Conservation (phyloP, 1,140 invertebrate species). For the Sinonovacula constricta region DNA sequence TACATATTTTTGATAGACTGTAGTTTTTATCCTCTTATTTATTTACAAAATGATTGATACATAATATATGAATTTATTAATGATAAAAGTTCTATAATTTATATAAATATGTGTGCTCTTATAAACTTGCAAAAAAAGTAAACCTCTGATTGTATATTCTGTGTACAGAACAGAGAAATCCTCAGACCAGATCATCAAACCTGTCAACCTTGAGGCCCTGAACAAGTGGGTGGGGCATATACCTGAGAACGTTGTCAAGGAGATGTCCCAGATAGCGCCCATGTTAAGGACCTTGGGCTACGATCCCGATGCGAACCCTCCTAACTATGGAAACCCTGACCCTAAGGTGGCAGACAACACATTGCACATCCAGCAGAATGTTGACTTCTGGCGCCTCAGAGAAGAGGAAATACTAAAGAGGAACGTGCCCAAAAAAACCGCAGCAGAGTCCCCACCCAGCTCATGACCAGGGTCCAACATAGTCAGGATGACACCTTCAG, state of each 20-base stretch:
- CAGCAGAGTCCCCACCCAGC: no score
- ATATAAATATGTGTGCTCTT: no score
- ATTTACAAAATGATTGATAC: no score
- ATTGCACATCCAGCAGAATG: slow-evolving; percentile 78
- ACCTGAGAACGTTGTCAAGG: slow-evolving; percentile 92
- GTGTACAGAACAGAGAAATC: slow-evolving; percentile 98
- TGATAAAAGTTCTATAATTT: no score
- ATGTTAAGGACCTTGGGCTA: slow-evolving; percentile 94
- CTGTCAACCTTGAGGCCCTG: slow-evolving; percentile 97
- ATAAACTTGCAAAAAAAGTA: no score
- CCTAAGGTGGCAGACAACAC: slow-evolving; percentile 91
- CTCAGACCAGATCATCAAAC: slow-evolving; percentile 99
- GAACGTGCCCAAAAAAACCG: no score
- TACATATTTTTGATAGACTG: no score
- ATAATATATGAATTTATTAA: no score
- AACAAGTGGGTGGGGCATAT: slow-evolving; percentile 97
- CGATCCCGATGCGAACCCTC: slow-evolving; percentile 95
- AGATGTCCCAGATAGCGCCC: slow-evolving; percentile 94
- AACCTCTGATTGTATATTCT: no score
- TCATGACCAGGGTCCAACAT: no score
- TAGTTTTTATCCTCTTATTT: no score
- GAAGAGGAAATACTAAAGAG: slow-evolving; percentile 59
- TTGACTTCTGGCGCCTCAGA: slow-evolving; percentile 77
- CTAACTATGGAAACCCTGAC: slow-evolving; percentile 93
- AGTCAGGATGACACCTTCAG: no score